phyloP scores from a whole-genome alignment of 2,888 invertebrate species.

The Eubasilissa splendida region DNA sequence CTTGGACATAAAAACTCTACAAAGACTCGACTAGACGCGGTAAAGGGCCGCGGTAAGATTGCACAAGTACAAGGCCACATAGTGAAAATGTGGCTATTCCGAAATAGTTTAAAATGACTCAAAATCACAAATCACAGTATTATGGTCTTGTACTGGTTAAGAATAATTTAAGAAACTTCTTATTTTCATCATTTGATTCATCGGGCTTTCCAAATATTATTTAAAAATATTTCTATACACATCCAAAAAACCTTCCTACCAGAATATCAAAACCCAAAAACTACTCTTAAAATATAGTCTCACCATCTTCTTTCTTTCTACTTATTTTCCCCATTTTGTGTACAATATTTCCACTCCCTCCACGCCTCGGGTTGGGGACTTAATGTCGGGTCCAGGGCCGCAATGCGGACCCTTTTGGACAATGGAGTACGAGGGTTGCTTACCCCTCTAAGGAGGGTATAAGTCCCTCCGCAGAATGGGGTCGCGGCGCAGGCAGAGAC shows the following conservation, averaged over 20 bases:
- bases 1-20: constrained; percentile 39
- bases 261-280: no score
- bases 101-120: no score
- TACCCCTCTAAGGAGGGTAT: constrained; percentile 26
- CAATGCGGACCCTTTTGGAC: constrained; percentile 42
- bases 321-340: not conserved
- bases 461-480: constrained; percentile 29
- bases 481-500: constrained; percentile 16
- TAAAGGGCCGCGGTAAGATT: constrained; percentile 8
- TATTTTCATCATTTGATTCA: no score
- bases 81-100: not conserved
- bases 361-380: constrained; percentile 7
- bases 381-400: constrained; percentile 39
- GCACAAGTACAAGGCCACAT: not conserved
- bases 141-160: no score
- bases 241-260: no score
- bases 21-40: constrained; percentile 30
- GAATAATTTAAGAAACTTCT: no score
- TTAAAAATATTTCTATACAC: no score
- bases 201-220: no score
- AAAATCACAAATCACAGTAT: no score
- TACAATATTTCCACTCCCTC: constrained; percentile 16
- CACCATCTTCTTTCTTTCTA: constrained; percentile 4
- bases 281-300: no score
- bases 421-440: constrained; percentile 35